Percentiles rank a stretch among this genome's conserved stretches.
Evolutionary conservation across 2,888 invertebrate genomes (phyloP).

Genomic region (Orchesellides sinensis): DNA sequence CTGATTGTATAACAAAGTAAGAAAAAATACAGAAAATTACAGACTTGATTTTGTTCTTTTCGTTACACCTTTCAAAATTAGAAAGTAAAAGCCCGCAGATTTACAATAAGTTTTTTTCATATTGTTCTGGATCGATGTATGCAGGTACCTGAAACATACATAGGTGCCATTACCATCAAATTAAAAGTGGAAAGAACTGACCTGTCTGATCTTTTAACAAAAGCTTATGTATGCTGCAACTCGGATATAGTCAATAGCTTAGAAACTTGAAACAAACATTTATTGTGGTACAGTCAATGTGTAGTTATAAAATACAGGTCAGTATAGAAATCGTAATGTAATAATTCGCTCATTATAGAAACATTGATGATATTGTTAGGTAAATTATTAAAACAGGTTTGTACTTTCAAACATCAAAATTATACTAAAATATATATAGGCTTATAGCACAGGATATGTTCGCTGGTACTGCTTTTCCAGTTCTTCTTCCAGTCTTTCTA

Average conservation of each 20-base stretch:
- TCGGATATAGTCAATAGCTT: not conserved
- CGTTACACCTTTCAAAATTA: too few species aligned
- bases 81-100: too few species aligned
- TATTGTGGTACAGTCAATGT: not conserved
- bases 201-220: not conserved
- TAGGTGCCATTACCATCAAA: too few species aligned
- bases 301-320: not conserved
- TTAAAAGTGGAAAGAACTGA: too few species aligned
- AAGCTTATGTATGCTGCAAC: not conserved
- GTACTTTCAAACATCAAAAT: not conserved
- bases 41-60: too few species aligned
- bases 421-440: not conserved
- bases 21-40: too few species aligned
- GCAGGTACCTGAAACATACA: too few species aligned
- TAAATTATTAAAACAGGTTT: not conserved
- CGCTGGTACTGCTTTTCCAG: constrained; percentile 69
- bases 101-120: too few species aligned
- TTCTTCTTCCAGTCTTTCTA: constrained; percentile 69
- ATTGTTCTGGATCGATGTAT: too few species aligned
- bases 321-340: not conserved
- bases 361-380: not conserved
- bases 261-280: not conserved
- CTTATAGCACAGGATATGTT: constrained; percentile 69
- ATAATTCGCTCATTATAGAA: not conserved
- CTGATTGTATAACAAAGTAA: too few species aligned